phyloP scores from a whole-genome alignment of 2,797 vertebrate genomes.

The Allobates femoralis region DNA sequence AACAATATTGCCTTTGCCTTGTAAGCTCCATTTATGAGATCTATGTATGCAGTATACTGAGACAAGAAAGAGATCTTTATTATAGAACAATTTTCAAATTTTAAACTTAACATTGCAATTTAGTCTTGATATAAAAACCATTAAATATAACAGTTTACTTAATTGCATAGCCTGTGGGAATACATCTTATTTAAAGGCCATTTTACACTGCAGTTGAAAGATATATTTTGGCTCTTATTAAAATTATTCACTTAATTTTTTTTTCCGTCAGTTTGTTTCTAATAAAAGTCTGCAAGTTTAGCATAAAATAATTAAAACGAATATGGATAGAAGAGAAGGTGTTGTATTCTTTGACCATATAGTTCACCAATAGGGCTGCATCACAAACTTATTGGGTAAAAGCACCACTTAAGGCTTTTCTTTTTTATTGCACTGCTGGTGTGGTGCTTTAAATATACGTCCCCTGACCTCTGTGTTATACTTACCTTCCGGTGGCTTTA shows the following conservation, averaged over 20 bases:
- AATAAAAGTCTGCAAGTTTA: background rate
- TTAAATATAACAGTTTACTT: constrained; percentile 10
- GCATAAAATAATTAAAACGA: background rate
- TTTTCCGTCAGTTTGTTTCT: background rate
- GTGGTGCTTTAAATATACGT: too few relatives aligned
- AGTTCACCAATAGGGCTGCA: background rate
- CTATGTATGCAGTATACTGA: constrained; percentile 17
- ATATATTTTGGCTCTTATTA: constrained; percentile 16
- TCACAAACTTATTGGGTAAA: background rate
- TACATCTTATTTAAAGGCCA: constrained; percentile 11
- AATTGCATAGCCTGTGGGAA: constrained; percentile 17
- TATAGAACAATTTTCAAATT: constrained; percentile 17
- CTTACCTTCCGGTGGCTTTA: too few relatives aligned
- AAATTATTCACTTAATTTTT: constrained; percentile 2
- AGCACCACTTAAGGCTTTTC: too few relatives aligned
- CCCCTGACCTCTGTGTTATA: too few relatives aligned
- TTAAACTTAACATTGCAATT: constrained; percentile 23
- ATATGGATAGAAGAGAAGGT: background rate
- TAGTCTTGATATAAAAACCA: constrained; percentile 20
- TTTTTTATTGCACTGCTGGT: too few relatives aligned
- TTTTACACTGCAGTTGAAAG: background rate
- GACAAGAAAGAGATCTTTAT: constrained; percentile 17
- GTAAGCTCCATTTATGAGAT: constrained; percentile 17
- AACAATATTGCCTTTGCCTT: constrained; percentile 46
- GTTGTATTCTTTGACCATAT: background rate